Percentiles rank a stretch among this genome's conserved stretches.
Evolutionary conservation across 2,888 invertebrate genomes (phyloP).

Genomic region (Drosophila anceps): DNA sequence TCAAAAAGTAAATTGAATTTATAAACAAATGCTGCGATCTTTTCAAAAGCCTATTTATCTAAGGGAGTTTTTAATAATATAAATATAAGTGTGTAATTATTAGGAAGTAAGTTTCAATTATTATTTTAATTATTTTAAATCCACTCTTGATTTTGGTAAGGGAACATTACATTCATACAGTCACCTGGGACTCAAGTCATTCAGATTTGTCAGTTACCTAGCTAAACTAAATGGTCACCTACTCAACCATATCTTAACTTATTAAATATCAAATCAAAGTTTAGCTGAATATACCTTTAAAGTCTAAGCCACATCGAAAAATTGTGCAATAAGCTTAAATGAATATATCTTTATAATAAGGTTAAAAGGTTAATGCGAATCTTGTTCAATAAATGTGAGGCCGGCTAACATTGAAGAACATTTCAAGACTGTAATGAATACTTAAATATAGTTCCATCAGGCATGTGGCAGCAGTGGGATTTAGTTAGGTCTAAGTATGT

Average conservation of each 20-base stretch:
- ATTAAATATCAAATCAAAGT: too few species aligned
- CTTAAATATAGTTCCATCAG: conserved; percentile 3
- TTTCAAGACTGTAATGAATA: background rate
- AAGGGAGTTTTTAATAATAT: background rate
- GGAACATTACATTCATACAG: too few species aligned
- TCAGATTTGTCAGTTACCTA: too few species aligned
- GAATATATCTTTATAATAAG: background rate
- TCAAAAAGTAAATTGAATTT: background rate
- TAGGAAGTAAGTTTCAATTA: too few species aligned
- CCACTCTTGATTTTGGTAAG: too few species aligned
- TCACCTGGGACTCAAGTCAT: too few species aligned
- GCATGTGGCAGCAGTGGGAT: background rate
- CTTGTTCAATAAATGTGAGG: background rate
- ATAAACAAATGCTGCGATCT: background rate
- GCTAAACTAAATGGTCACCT: too few species aligned
- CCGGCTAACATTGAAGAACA: background rate
- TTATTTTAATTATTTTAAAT: too few species aligned
- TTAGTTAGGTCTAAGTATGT: background rate
- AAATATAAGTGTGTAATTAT: too few species aligned
- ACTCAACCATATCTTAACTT: too few species aligned
- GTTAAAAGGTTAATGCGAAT: background rate
- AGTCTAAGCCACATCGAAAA: too few species aligned
- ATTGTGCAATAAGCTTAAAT: background rate
- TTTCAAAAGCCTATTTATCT: background rate
- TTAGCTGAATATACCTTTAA: too few species aligned